Evolutionary conservation across 2,888 invertebrate species (phyloP).

Genomic region (Xestia xanthographa): DNA sequence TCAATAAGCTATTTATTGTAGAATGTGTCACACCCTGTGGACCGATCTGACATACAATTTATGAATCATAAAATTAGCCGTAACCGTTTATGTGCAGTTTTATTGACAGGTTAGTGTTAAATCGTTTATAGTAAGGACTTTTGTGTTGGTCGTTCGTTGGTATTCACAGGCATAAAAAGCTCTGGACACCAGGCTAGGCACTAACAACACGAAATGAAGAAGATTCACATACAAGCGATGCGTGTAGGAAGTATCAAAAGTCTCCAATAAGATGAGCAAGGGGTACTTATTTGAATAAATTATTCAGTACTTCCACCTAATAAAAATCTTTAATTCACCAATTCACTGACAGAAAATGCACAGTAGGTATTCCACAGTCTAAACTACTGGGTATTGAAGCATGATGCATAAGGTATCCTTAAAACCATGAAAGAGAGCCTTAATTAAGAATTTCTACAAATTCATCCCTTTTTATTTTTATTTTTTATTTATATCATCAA

Average conservation of each 20-base stretch:
- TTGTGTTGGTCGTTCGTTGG: background rate
- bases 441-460: background rate
- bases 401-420: background rate
- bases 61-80: slow-evolving; percentile 43
- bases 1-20: slow-evolving; percentile 25
- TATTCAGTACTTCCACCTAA: too few relatives aligned
- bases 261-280: background rate
- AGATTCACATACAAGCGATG: background rate
- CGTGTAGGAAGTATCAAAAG: background rate
- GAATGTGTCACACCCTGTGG: slow-evolving; percentile 17
- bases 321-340: too few relatives aligned
- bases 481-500: too few relatives aligned
- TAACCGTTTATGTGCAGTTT: slow-evolving; percentile 14
- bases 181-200: too few relatives aligned
- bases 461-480: too few relatives aligned
- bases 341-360: too few relatives aligned
- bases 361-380: too few relatives aligned
- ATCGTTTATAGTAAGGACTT: background rate
- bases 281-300: background rate
- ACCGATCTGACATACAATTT: slow-evolving; percentile 27
- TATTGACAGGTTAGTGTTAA: slow-evolving; percentile 29
- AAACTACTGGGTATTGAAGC: background rate
- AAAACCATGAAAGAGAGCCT: background rate
- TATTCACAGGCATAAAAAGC: too few relatives aligned
- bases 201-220: too few relatives aligned